Evolutionary conservation across 2,113 vertebrate species (phyloP), one percentile per base, ranked within the genome.

Genomic region (Percopsis transmontana): DNA sequence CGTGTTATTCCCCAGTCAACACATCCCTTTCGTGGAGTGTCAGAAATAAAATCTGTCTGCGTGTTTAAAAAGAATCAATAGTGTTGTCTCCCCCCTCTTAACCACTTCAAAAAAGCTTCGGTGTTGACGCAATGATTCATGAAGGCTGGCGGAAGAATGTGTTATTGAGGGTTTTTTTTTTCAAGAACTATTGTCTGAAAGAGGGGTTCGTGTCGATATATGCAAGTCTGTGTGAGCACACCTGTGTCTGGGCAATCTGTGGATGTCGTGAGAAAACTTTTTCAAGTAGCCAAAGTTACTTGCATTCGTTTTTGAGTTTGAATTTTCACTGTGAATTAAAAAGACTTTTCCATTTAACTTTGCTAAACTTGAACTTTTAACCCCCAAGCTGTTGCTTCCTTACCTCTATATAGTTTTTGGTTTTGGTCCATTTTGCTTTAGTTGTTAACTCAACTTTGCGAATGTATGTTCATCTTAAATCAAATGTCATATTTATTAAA

Each of bases 61-160:
- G 81, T 19, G 20, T 84, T 87, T 84, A 76, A 85, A 84, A 66
- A 20, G 72, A 78, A 87, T 89, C 84, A 80, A 88, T 84, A 79
- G 54, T 38, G 50, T 58, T 42, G 61, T 82, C 70, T 85, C 67
- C 66, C 39, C 66, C 40, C 62, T 70, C 60, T 70, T 74, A 82
- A 76, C 70, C 16, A 75, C 77, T 76, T 79, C 70, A 79, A 85
- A 87, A 76, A 56, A 66, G 70, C 48, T 66, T 5, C 66, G 54
- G 58, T 44, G 33, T 71, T 82, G 80, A 83, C 70, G 74, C 80
- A 86, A 87, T 82, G 82, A 82, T 70, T 77, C 72, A 70, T 63
- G 50, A 84, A 74, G 72, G 80, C 74, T 81, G 67, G 65, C 21
- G 70, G 76, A 86, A 74, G 52, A 70, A 63, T 72, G 58, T 72